These are phyloP conservation scores for Hippocampus barbouri DNA, from an alignment of 2,113 vertebrate genomes.

Conservation along the genomic window DNA sequence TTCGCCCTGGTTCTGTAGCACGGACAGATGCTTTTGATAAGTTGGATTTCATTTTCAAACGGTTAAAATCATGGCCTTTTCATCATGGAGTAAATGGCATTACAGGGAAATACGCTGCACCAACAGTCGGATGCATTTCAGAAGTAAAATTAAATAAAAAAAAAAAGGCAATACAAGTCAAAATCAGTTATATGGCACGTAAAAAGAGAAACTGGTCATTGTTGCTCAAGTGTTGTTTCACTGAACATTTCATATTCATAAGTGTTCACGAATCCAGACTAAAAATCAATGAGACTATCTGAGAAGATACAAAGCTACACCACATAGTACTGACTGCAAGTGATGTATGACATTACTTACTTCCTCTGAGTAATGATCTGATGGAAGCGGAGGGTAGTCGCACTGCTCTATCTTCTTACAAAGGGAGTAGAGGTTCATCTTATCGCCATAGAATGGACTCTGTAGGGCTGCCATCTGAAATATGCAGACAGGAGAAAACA, in stretches of 20 bases:
- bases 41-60: slow-evolving; percentile 52
- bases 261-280: slow-evolving; percentile 9
- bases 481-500: slow-evolving; percentile 32
- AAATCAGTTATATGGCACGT: slow-evolving; percentile 37
- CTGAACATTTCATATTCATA: slow-evolving; percentile 11
- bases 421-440: slow-evolving; percentile 98
- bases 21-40: slow-evolving; percentile 64
- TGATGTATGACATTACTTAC: slow-evolving; percentile 62
- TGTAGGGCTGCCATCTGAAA: slow-evolving; percentile 96
- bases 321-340: not conserved
- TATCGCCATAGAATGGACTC: slow-evolving; percentile 98
- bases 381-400: slow-evolving; percentile 97
- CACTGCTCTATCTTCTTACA: slow-evolving; percentile 99
- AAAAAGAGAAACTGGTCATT: slow-evolving; percentile 5
- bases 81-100: slow-evolving; percentile 48
- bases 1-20: slow-evolving; percentile 35
- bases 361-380: slow-evolving; percentile 97
- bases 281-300: not conserved
- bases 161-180: not conserved
- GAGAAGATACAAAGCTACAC: not conserved
- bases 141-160: slow-evolving; percentile 6
- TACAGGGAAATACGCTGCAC: slow-evolving; percentile 27
- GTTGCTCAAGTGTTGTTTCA: slow-evolving; percentile 5
- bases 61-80: slow-evolving; percentile 55
- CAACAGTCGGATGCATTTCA: slow-evolving; percentile 41